Evolutionary conservation across 2,113 vertebrate genomes (phyloP).

Genomic region (Urocolius indicus): DNA sequence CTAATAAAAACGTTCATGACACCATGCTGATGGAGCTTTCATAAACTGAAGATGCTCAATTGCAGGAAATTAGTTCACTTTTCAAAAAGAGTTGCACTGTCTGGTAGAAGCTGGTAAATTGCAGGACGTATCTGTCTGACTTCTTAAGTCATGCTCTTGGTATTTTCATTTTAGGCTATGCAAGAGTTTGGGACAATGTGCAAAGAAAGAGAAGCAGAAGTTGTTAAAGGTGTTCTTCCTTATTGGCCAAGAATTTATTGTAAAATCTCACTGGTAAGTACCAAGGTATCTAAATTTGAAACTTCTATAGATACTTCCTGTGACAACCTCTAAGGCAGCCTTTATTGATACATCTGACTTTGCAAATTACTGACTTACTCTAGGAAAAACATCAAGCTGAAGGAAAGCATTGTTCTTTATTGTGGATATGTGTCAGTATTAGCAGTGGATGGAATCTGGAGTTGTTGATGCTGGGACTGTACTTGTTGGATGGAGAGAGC

Average conservation of each 20-base stretch:
- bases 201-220: slow-evolving; percentile 89
- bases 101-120: not conserved
- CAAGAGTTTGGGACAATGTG: slow-evolving; percentile 97
- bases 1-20: not conserved
- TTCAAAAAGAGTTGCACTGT: not conserved
- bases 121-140: not conserved
- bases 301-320: not conserved
- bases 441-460: not conserved
- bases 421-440: not conserved
- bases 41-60: not conserved
- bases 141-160: not conserved
- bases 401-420: not conserved
- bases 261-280: slow-evolving; percentile 92
- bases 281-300: not conserved
- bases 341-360: not conserved
- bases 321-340: not conserved
- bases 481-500: not conserved
- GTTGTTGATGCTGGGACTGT: not conserved
- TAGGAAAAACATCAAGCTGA: not conserved
- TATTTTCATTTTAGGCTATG: slow-evolving; percentile 84
- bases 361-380: not conserved
- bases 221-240: slow-evolving; percentile 95
- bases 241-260: slow-evolving; percentile 99
- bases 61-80: not conserved
- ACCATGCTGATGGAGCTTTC: not conserved